Evolutionary conservation across 2,797 vertebrate genomes (phyloP).

Genomic region (Anguilla anguilla): DNA sequence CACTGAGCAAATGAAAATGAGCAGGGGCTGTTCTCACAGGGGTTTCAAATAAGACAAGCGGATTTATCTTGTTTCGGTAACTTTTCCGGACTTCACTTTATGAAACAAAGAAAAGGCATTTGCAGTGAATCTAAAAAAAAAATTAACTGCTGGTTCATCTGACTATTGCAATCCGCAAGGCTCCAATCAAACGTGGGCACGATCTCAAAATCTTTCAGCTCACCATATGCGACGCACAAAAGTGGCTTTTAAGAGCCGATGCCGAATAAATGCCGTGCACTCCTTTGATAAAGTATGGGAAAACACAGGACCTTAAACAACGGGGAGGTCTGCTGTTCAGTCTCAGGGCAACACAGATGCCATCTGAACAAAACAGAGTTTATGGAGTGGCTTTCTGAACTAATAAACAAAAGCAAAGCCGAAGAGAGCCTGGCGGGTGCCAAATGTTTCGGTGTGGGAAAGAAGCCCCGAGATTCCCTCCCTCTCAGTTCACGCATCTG

Average conservation of each 20-base stretch:
- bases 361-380: constrained; percentile 45
- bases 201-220: constrained; percentile 20
- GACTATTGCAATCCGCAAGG: constrained; percentile 17
- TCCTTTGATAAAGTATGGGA: constrained; percentile 21
- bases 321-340: constrained; percentile 31
- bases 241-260: constrained; percentile 17
- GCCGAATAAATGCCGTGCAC: background rate
- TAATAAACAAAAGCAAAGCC: constrained; percentile 49
- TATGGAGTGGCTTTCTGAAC: constrained; percentile 45
- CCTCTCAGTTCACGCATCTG: constrained; percentile 34
- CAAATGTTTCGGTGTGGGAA: constrained; percentile 27
- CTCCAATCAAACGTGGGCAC: constrained; percentile 28
- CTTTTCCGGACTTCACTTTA: background rate
- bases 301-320: constrained; percentile 24
- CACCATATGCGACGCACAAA: background rate
- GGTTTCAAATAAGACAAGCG: background rate
- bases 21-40: background rate
- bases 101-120: constrained; percentile 24
- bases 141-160: constrained; percentile 34
- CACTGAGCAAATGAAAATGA: background rate
- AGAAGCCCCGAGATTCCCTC: background rate
- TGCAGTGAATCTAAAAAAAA: constrained; percentile 19
- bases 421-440: constrained; percentile 29
- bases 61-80: background rate
- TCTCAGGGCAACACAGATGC: constrained; percentile 40